These are phyloP conservation scores for Hippasteria phrygiana DNA, from an alignment of 53 echinoderm and acorn worm species.

Conservation along the genomic window DNA sequence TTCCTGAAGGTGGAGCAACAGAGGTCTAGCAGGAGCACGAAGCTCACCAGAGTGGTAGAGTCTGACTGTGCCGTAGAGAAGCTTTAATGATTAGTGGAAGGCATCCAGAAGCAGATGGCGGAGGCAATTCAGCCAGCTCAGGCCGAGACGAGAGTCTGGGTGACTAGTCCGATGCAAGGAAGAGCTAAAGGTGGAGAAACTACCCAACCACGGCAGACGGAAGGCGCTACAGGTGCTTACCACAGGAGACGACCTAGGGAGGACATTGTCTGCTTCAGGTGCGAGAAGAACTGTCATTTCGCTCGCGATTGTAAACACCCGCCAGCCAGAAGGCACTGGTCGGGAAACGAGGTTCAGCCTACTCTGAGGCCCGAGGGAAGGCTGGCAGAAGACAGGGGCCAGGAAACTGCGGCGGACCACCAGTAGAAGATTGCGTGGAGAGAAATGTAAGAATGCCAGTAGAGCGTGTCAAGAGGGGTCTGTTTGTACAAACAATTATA, in stretches of 20 bases:
- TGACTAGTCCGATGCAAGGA: not conserved
- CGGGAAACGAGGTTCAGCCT: conserved; percentile 60
- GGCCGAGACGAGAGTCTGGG: not conserved
- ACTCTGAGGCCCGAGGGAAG: conserved; percentile 55
- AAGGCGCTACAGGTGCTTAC: not conserved
- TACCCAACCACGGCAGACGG: not conserved
- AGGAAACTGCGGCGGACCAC: not conserved
- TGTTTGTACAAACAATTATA: conserved; percentile 40
- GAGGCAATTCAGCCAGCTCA: not conserved
- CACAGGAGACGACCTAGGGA: conserved; percentile 3
- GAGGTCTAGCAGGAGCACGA: not conserved
- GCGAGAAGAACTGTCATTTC: conserved; percentile 28
- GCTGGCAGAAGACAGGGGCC: conserved; percentile 47
- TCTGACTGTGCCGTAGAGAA: not conserved
- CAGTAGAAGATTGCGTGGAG: not conserved
- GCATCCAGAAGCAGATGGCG: not conserved
- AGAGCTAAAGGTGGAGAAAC: not conserved
- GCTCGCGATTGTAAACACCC: conserved; percentile 2
- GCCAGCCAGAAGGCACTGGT: not conserved
- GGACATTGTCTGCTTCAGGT: conserved; percentile 37
- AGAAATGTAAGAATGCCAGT: not conserved
- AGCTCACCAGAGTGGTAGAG: not conserved
- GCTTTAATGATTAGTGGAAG: not conserved
- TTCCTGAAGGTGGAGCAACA: conserved; percentile 35
- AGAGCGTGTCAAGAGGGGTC: not conserved